Conservation (phyloP, 2,888 invertebrate species). For the Tridacna crocea region DNA sequence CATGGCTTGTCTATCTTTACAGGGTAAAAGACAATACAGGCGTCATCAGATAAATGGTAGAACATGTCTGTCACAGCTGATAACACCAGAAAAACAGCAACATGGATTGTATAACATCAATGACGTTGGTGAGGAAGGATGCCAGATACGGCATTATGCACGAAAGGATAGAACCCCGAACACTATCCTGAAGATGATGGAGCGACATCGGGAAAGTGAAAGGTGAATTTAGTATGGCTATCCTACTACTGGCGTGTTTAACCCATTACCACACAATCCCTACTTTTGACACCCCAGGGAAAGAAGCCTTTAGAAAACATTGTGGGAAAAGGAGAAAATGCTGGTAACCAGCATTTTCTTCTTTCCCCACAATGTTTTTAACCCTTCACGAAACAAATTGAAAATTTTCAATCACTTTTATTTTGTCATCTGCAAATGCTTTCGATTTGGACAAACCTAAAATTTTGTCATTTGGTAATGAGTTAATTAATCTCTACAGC, state of each 20-base stretch:
- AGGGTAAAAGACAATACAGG: conserved; percentile 13
- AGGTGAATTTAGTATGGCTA: conserved; percentile 61
- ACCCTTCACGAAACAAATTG: too few species aligned
- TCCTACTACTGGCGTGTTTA: not conserved
- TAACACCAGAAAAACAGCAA: conserved; percentile 42
- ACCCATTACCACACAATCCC: too few species aligned
- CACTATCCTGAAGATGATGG: conserved; percentile 78
- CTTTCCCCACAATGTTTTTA: not conserved
- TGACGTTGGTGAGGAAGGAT: conserved; percentile 12
- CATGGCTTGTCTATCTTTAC: too few species aligned
- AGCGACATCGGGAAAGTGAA: conserved; percentile 81
- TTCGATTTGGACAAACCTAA: too few species aligned
- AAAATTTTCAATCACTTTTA: too few species aligned
- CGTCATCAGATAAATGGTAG: conserved; percentile 8
- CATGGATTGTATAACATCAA: not conserved
- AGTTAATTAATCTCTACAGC: too few species aligned
- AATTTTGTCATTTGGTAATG: too few species aligned
- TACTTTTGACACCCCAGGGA: too few species aligned
- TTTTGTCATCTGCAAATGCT: too few species aligned
- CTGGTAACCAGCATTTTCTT: not conserved
- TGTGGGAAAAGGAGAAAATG: not conserved
- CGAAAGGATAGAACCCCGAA: conserved; percentile 73
- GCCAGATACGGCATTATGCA: conserved; percentile 48
- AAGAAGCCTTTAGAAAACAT: not conserved
- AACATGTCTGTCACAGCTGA: conserved; percentile 23